Conservation (phyloP, 2,888 invertebrate species). For the Molanna angustata region DNA sequence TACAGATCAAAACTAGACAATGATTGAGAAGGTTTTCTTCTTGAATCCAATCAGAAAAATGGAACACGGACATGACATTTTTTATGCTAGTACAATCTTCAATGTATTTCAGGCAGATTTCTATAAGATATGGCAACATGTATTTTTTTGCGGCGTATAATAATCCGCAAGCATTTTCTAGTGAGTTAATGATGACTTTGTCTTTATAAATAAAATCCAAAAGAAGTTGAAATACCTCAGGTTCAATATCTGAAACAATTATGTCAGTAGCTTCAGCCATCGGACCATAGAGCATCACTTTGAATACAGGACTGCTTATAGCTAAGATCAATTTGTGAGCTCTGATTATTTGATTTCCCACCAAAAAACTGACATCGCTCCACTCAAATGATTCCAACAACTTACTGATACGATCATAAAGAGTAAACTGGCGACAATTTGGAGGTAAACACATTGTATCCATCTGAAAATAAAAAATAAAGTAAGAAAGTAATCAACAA, state of each 20-base stretch:
- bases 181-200: constrained; percentile 51
- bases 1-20: constrained; percentile 56
- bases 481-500: too few species aligned
- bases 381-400: constrained; percentile 51
- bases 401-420: constrained; percentile 51
- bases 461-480: constrained; percentile 44
- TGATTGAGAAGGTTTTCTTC: constrained; percentile 52
- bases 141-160: constrained; percentile 67
- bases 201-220: constrained; percentile 63
- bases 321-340: constrained; percentile 63
- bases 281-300: constrained; percentile 65
- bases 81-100: constrained; percentile 54
- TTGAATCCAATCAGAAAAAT: constrained; percentile 59
- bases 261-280: constrained; percentile 53
- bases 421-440: constrained; percentile 38
- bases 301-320: constrained; percentile 66
- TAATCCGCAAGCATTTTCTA: constrained; percentile 60
- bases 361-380: constrained; percentile 60
- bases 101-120: constrained; percentile 54
- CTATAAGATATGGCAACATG: constrained; percentile 53
- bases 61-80: constrained; percentile 58
- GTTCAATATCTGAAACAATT: constrained; percentile 57
- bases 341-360: constrained; percentile 51
- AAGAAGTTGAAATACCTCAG: constrained; percentile 58
- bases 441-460: constrained; percentile 41